Conservation (phyloP, 2,888 invertebrate genomes). For the Drosophila paramelanica region DNA sequence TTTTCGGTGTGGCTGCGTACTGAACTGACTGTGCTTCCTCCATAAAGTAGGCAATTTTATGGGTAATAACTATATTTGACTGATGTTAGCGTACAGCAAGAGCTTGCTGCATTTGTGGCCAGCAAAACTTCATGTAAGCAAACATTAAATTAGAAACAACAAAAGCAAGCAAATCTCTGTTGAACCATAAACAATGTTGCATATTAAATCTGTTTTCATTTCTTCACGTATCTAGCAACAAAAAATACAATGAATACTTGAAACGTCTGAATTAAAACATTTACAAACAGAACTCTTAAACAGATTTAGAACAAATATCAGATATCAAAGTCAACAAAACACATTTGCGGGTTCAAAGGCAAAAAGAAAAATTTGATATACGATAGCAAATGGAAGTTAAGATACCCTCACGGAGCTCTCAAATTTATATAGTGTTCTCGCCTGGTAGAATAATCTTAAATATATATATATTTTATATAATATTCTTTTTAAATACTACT, state of each 20-base stretch:
- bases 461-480: background rate
- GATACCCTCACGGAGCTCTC: background rate
- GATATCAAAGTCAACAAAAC: constrained; percentile 21
- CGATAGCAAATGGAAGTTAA: background rate
- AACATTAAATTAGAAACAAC: constrained; percentile 28
- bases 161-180: constrained; percentile 1
- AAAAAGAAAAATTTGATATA: background rate
- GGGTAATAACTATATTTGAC: constrained; percentile 36
- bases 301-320: constrained; percentile 9
- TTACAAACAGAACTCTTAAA: constrained; percentile 1
- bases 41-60: constrained; percentile 55
- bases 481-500: no score
- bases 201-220: background rate
- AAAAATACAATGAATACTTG: background rate
- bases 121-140: constrained; percentile 17
- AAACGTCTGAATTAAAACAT: background rate
- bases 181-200: background rate
- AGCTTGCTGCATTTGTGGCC: constrained; percentile 9
- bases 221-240: background rate
- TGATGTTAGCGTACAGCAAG: constrained; percentile 12
- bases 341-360: background rate
- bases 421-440: no score
- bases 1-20: constrained; percentile 6
- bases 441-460: no score
- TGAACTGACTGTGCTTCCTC: background rate